These are phyloP conservation scores for Scomber colias DNA, from an alignment of 2,113 vertebrate genomes.

Conservation along the genomic window DNA sequence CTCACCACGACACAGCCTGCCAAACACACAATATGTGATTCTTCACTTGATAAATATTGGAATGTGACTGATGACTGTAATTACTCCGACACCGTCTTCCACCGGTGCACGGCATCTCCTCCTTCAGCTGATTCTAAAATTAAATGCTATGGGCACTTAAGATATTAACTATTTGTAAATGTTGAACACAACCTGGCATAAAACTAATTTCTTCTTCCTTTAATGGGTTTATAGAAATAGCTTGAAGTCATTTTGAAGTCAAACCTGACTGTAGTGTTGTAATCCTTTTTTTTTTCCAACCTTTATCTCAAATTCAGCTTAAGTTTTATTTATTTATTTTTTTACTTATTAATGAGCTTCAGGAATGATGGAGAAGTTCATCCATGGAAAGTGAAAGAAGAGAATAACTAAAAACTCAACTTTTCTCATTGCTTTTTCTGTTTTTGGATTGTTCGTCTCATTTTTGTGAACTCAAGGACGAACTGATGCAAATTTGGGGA, in stretches of 20 bases:
- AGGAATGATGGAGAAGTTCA: no score
- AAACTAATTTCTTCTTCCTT: background rate
- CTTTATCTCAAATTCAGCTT: no score
- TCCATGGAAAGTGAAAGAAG: no score
- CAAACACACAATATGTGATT: constrained; percentile 31
- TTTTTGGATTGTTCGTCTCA: no score
- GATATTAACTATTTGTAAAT: constrained; percentile 45
- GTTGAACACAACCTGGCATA: constrained; percentile 14
- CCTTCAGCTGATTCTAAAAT: constrained; percentile 38
- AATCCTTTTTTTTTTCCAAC: no score
- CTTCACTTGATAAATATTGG: constrained; percentile 1
- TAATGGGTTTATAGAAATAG: constrained; percentile 2
- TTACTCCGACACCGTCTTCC: constrained; percentile 45
- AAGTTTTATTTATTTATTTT: no score
- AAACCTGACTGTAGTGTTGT: no score
- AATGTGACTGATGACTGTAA: constrained; percentile 55
- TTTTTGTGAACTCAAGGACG: no score
- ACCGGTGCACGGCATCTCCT: constrained; percentile 16
- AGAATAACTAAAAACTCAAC: no score
- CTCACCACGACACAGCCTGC: constrained; percentile 55
- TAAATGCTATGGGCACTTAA: constrained; percentile 44
- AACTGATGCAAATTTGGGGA: no score
- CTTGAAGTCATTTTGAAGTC: background rate
- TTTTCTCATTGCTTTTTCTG: no score
- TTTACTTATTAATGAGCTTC: no score